Conservation (phyloP, 2,888 invertebrate genomes). For the Agapostemon virescens region DNA sequence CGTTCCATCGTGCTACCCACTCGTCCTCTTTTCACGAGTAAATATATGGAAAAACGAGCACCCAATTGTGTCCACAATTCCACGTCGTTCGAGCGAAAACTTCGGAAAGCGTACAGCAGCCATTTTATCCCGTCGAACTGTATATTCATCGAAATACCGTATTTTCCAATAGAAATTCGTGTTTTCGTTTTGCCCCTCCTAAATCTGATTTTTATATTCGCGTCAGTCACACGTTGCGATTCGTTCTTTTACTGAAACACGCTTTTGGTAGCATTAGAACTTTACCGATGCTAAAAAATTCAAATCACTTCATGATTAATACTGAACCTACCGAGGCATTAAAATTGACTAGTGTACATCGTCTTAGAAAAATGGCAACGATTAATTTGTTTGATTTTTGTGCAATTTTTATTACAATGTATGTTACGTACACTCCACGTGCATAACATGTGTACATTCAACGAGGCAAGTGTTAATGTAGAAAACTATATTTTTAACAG, state of each 20-base stretch:
- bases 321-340: too few species aligned
- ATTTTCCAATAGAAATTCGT: neutral
- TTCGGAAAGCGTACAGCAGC: slow-evolving; percentile 25
- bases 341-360: too few species aligned
- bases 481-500: too few species aligned
- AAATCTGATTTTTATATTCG: neutral
- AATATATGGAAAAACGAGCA: slow-evolving; percentile 23
- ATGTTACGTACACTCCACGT: too few species aligned
- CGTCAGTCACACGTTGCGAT: neutral
- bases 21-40: slow-evolving; percentile 26
- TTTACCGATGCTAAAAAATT: neutral
- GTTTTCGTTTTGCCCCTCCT: neutral
- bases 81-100: slow-evolving; percentile 36
- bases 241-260: neutral
- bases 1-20: neutral
- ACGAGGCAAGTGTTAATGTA: too few species aligned
- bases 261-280: too few species aligned
- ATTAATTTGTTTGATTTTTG: too few species aligned
- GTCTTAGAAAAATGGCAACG: too few species aligned
- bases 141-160: neutral
- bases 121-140: neutral
- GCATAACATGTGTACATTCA: too few species aligned
- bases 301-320: neutral
- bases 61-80: slow-evolving; percentile 34
- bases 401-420: too few species aligned